phyloP scores from a whole-genome alignment of 2,888 invertebrate genomes.

The Nemotelus pantherinus region DNA sequence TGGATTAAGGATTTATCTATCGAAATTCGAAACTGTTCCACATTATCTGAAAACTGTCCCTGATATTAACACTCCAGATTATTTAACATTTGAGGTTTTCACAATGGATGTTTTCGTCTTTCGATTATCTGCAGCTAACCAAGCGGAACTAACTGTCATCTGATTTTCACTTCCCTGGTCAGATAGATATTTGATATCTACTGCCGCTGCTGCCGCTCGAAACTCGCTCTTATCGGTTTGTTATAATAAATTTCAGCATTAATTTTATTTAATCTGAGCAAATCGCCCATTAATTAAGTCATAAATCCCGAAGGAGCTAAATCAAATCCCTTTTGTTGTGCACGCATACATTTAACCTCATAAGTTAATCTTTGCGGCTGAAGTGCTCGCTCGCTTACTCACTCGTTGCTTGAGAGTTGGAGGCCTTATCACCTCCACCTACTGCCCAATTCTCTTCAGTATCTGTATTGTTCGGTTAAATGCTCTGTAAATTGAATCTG shows the following conservation, averaged over 20 bases:
- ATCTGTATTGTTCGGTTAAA: constrained; percentile 34
- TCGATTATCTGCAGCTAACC: no score
- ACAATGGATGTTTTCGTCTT: no score
- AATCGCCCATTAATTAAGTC: constrained; percentile 49
- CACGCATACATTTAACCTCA: constrained; percentile 34
- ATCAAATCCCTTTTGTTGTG: constrained; percentile 42
- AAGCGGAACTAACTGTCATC: no score
- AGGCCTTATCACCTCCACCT: no score
- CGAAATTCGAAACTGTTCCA: no score
- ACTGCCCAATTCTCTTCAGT: not conserved
- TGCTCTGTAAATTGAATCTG: constrained; percentile 31
- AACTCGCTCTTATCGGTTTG: constrained; percentile 19
- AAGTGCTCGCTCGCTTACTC: not conserved
- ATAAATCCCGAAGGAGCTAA: constrained; percentile 44
- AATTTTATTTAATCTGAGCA: constrained; percentile 43
- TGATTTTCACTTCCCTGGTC: no score
- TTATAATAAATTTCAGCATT: constrained; percentile 40
- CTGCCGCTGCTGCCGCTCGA: no score
- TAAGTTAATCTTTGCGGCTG: constrained; percentile 35
- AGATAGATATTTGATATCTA: no score
- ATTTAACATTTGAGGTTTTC: no score
- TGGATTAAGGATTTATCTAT: no score
- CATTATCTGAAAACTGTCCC: no score
- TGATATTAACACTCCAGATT: no score
- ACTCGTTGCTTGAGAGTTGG: not conserved